These are phyloP conservation scores for Cephus sareptanus DNA, from an alignment of 2,888 invertebrate species.

Conservation along the genomic window DNA sequence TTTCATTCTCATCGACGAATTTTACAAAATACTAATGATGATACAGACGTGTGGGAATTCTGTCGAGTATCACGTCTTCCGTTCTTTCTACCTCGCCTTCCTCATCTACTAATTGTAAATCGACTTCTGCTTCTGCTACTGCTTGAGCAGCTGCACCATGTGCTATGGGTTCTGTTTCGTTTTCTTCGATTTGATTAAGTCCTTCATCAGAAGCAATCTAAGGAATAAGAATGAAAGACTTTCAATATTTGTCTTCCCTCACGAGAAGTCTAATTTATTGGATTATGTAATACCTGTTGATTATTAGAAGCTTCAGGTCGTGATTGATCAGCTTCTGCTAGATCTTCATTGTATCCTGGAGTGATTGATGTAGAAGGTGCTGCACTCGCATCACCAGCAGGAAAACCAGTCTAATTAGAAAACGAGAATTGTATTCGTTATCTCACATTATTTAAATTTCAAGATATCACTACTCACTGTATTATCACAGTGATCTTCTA, in stretches of 20 bases:
- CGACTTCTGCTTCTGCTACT: constrained; percentile 29
- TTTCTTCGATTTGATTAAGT: constrained; percentile 34
- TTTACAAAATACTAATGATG: constrained; percentile 24
- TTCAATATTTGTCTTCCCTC: background rate
- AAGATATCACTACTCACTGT: constrained; percentile 26
- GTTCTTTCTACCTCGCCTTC: constrained; percentile 40
- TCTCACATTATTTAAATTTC: background rate
- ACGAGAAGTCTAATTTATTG: background rate
- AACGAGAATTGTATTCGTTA: background rate
- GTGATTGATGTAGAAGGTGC: constrained; percentile 36
- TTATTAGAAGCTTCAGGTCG: constrained; percentile 65
- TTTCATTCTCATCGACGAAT: background rate
- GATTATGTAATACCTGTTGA: constrained; percentile 42
- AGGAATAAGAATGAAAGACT: background rate
- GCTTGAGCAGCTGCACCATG: constrained; percentile 24
- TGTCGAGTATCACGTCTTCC: constrained; percentile 39
- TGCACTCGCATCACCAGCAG: constrained; percentile 1
- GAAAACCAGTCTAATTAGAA: background rate
- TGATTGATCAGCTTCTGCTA: constrained; percentile 86
- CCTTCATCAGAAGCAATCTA: constrained; percentile 35
- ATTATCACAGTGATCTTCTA: constrained; percentile 34
- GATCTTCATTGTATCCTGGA: constrained; percentile 73
- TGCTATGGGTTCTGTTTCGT: constrained; percentile 18
- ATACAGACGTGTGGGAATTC: constrained; percentile 41
- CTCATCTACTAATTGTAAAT: constrained; percentile 34